Evolutionary conservation across 53 echinoderm and acorn worm genomes (phyloP), one percentile per base, ranked within the genome.

Genomic region (Zoroaster sp.): DNA sequence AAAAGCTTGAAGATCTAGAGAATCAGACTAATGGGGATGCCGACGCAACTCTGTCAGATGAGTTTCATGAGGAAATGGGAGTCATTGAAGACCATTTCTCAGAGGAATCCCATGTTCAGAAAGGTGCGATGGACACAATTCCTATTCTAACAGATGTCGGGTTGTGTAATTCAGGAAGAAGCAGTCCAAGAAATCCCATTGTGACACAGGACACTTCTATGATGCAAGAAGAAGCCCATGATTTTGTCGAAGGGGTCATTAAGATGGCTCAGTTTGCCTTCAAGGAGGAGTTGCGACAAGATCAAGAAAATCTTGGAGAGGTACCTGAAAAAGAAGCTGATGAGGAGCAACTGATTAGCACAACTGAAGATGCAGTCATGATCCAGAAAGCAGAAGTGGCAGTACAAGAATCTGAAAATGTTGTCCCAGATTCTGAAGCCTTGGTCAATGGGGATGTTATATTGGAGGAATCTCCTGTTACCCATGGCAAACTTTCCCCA

Each of bases 101-200:
- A 45, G 66, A 67, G 33, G 76, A 63, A 17, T 15, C 36, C 35
- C 77, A 31, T 5, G 40, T 34, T 59, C 52, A 74, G 7, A 74
- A 73, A 20, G 66, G 14, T n/a, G 69, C 66, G 34, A 77, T 54
- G 69, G 78, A 76, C n/a, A 40, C 33, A 17, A 66, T 91, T 78
- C 88, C 92, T 32, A 49, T 44, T 42, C 74, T 75, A 21, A 80
- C 73, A 18, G 46, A 71, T 71, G 85, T 85, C 47, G 85, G 85
- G 5, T 71, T 85, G 31, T 69, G 33, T 17, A 45, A 30, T 70
- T 85, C 85, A n/a, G 85, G 85, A 47, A 69, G 85, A 66, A 81
- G 81, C 36, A 85, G 49, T 49, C 85, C 85, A 13, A 20, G 4
- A 28, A 75, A 49, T 34, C 4, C 15, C 63, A 25, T 55, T n/a